Conservation (phyloP, 2,113 vertebrate species). For the Isichthys henryi region DNA sequence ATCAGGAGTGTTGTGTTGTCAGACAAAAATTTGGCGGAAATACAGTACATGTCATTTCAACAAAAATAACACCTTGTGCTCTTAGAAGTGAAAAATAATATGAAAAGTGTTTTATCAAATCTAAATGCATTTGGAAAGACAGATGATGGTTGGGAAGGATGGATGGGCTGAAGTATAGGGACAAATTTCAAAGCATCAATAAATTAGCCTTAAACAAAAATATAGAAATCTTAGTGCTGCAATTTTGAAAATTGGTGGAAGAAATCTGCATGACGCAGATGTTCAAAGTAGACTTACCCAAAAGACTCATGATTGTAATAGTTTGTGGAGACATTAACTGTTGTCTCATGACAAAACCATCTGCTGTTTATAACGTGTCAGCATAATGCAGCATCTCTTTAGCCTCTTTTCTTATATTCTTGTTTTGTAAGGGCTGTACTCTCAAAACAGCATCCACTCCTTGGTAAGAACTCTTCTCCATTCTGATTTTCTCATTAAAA, state of each 20-base stretch:
- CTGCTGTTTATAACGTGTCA: background rate
- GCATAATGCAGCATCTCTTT: background rate
- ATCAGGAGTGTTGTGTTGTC: background rate
- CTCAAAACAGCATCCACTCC: conserved; percentile 28
- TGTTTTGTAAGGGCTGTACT: conserved; percentile 34
- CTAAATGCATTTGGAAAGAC: background rate
- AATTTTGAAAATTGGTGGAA: background rate
- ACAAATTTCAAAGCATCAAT: background rate
- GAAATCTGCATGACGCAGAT: background rate
- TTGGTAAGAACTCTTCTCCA: conserved; percentile 36
- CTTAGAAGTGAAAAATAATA: background rate
- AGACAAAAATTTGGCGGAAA: background rate
- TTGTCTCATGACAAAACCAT: background rate
- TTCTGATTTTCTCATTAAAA: background rate
- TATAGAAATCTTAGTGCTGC: background rate
- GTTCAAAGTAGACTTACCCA: background rate
- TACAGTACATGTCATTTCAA: background rate
- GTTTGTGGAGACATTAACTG: background rate
- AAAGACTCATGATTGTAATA: background rate
- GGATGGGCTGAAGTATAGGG: background rate
- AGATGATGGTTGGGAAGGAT: background rate
- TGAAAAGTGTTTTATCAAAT: background rate
- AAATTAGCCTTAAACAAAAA: background rate
- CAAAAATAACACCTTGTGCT: background rate
- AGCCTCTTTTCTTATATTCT: background rate